Conservation (phyloP, 2,797 vertebrate genomes). For the Harpagifer antarcticus region DNA sequence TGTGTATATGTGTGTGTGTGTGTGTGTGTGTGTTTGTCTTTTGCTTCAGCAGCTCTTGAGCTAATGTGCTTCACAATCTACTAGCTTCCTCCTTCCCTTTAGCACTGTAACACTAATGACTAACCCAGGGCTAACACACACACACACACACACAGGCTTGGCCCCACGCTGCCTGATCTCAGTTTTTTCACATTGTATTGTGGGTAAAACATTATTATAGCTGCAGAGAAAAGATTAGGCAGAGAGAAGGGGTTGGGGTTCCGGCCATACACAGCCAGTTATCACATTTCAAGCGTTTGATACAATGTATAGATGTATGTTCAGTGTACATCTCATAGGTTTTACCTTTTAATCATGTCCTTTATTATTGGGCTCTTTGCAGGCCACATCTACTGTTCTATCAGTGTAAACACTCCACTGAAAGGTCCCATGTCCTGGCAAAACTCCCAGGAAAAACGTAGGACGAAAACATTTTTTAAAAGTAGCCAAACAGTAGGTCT, state of each 20-base stretch:
- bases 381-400: too few relatives aligned
- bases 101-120: slow-evolving; percentile 61
- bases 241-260: background rate
- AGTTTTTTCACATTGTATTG: slow-evolving; percentile 41
- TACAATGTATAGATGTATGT: background rate
- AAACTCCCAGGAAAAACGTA: too few relatives aligned
- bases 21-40: slow-evolving; percentile 13
- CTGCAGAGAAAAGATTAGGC: slow-evolving; percentile 39
- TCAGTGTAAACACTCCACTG: too few relatives aligned
- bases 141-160: background rate
- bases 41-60: slow-evolving; percentile 56
- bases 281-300: background rate
- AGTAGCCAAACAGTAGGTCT: too few relatives aligned
- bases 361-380: too few relatives aligned
- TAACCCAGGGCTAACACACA: slow-evolving; percentile 54
- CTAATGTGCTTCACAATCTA: slow-evolving; percentile 68
- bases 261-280: background rate
- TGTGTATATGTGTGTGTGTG: slow-evolving; percentile 9
- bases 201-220: slow-evolving; percentile 53
- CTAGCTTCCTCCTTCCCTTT: slow-evolving; percentile 54
- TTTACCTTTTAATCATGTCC: too few relatives aligned
- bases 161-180: slow-evolving; percentile 19
- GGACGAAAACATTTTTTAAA: too few relatives aligned
- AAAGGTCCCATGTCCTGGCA: too few relatives aligned
- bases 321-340: background rate